These are phyloP conservation scores for Drosophila leonis DNA, from an alignment of 2,888 invertebrate species.

Conservation along the genomic window DNA sequence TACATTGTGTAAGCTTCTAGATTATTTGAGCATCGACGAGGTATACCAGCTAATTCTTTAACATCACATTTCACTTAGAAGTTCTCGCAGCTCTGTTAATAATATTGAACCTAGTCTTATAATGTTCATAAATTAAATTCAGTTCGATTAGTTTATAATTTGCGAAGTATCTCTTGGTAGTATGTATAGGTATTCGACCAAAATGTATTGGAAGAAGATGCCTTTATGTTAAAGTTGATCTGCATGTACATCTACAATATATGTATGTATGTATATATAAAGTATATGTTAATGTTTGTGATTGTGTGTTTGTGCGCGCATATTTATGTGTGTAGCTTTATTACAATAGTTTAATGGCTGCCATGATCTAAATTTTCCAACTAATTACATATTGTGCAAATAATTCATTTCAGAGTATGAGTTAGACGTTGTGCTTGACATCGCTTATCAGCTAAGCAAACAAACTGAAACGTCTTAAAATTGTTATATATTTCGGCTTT, in stretches of 20 bases:
- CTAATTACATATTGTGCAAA: constrained; percentile 71
- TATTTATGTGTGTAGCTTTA: constrained; percentile 4
- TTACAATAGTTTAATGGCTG: constrained; percentile 75
- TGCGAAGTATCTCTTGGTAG: background rate
- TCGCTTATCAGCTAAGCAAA: constrained; percentile 39
- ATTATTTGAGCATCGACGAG: too few species aligned
- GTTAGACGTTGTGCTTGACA: constrained; percentile 39
- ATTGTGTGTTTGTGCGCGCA: constrained; percentile 1
- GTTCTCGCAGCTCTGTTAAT: too few species aligned
- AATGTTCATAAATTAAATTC: too few species aligned
- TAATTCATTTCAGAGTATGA: constrained; percentile 46
- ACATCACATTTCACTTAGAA: too few species aligned
- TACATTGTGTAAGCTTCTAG: too few species aligned
- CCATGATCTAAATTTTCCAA: constrained; percentile 81
- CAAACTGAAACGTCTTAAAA: constrained; percentile 29
- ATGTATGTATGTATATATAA: too few species aligned
- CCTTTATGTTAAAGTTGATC: background rate
- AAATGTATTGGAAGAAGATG: background rate
- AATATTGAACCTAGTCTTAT: too few species aligned
- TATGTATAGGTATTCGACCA: background rate
- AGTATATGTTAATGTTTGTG: background rate
- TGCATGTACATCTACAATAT: background rate
- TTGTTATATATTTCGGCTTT: constrained; percentile 23
- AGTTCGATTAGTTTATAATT: background rate
- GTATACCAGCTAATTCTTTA: too few species aligned